Conservation (phyloP, 1,140 invertebrate species). For the Atta colombica region DNA sequence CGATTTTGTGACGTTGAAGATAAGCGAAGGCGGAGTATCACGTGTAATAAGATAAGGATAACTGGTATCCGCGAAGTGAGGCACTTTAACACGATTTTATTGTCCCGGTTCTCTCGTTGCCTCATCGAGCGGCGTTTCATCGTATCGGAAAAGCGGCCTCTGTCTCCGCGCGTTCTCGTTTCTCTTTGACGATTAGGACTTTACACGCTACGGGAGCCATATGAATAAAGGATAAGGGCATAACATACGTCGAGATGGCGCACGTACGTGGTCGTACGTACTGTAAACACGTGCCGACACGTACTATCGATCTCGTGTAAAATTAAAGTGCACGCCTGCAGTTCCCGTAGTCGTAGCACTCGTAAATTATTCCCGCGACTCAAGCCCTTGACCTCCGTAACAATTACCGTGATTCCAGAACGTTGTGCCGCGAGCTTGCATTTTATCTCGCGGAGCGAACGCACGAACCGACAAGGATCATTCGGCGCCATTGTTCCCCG, state of each 20-base stretch:
- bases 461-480: slow-evolving; percentile 24
- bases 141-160: slow-evolving; percentile 40
- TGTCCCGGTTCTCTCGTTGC: slow-evolving; percentile 6
- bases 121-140: slow-evolving; percentile 9
- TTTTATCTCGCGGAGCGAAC: slow-evolving; percentile 32
- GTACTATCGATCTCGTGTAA: slow-evolving; percentile 63
- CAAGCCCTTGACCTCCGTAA: slow-evolving; percentile 52
- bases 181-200: slow-evolving; percentile 52
- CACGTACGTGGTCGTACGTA: slow-evolving; percentile 67
- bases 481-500: background rate
- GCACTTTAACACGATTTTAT: slow-evolving; percentile 35
- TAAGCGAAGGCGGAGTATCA: slow-evolving; percentile 2
- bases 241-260: slow-evolving; percentile 53
- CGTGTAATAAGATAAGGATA: slow-evolving; percentile 46
- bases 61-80: slow-evolving; percentile 1
- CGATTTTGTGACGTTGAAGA: background rate
- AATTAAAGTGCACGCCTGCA: slow-evolving; percentile 52
- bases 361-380: slow-evolving; percentile 62
- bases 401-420: slow-evolving; percentile 55
- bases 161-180: slow-evolving; percentile 5
- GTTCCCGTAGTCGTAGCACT: slow-evolving; percentile 38
- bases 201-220: slow-evolving; percentile 24
- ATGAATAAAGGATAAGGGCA: slow-evolving; percentile 65
- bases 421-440: slow-evolving; percentile 4
- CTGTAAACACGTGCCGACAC: slow-evolving; percentile 66